These are phyloP conservation scores for Okapia johnstoni DNA, from an alignment of 2,113 vertebrate genomes.

Conservation along the genomic window DNA sequence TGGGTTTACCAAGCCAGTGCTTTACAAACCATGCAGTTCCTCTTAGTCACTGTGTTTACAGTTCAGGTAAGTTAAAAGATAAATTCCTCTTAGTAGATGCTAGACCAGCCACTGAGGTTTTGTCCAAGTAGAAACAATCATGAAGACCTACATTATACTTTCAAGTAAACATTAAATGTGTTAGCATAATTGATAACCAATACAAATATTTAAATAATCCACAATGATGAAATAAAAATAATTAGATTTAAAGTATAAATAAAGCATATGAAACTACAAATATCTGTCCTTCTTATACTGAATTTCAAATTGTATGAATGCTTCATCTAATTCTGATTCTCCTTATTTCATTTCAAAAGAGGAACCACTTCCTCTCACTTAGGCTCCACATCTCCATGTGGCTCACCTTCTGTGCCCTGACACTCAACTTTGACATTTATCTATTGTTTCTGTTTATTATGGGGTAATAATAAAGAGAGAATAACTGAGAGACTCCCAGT, in stretches of 20 bases:
- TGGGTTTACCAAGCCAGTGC: conserved; percentile 30
- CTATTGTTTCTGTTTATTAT: not conserved
- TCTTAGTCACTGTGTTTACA: conserved; percentile 12
- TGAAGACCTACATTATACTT: not conserved
- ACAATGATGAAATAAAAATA: conserved; percentile 5
- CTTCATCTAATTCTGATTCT: not conserved
- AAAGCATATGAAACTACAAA: not conserved
- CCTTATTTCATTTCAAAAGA: not conserved
- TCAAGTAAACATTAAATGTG: not conserved
- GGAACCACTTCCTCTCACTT: not conserved
- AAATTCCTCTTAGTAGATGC: not conserved
- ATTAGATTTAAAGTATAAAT: not conserved
- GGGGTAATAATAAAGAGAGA: not conserved
- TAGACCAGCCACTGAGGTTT: not conserved
- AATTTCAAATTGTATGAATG: not conserved
- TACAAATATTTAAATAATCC: conserved; percentile 25
- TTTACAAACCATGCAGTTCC: conserved; percentile 40
- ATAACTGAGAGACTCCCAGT: too few relatives aligned
- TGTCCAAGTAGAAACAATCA: not conserved
- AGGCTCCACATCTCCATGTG: not conserved
- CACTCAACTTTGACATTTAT: not conserved
- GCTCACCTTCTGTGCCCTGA: not conserved
- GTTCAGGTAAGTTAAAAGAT: not conserved
- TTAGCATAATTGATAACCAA: not conserved
- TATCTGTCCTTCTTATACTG: not conserved